Evolutionary conservation across 1,140 invertebrate species (phyloP), one percentile per base, ranked within the genome.

Genomic region (Drosophila leontia): DNA sequence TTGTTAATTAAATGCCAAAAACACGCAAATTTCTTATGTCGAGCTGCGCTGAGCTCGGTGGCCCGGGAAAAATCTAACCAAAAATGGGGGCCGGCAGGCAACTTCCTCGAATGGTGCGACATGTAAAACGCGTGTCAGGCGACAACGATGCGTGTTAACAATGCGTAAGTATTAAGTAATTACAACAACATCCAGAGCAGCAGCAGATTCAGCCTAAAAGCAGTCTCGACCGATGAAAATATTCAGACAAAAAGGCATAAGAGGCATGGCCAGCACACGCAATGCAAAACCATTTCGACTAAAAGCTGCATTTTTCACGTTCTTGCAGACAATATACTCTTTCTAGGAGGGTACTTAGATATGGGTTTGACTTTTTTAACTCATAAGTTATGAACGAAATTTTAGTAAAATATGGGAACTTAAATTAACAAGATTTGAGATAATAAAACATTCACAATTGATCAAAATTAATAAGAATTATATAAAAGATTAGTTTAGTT

Each of bases 91-190:
- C 60, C 64, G 53, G 35, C 53, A 11, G 62, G 72, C 77, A 51
- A 77, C 81, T 84, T 80, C 81, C 81, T 84, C 76, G 60, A 84
- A 85, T 80, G 72, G 82, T 61, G 82, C 72, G 77, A 81, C 82
- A 85, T 84, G 77, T 84, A 85, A 84, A 80, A 84, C 81, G 81
- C 77, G 77, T 84, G 81, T 84, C 81, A 84, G 67, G 81, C 68
- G 81, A 84, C 81, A 77, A 77, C 76, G 72, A 84, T 80, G 78
- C 81, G 72, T 84, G 82, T 84, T 84, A 84, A 84, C 81, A 85
- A 84, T 84, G 81, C 77, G 81, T 83, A 83, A 82, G 80, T 84
- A 84, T 84, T 84, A 85, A 85, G 82, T 84, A 84, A 84, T 84
- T 84, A 80, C 72, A 83, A 75, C 56, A 83, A 83, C 75, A 82